Percentiles rank a stretch among this genome's conserved stretches.
Conservation (phyloP, 2,113 vertebrate species). For the Laticauda laticaudata region DNA sequence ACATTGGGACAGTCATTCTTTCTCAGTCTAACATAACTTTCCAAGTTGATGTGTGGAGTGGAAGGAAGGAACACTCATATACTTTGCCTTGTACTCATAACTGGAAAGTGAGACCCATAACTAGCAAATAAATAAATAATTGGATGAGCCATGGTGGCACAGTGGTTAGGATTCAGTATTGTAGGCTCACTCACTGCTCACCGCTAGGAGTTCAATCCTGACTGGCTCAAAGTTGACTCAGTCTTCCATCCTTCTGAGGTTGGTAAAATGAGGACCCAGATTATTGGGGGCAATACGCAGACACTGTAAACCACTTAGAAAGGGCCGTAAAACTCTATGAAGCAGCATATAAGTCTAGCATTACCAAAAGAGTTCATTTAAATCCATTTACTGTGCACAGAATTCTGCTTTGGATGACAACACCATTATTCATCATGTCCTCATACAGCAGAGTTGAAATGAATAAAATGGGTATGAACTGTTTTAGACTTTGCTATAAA, state of each 20-base stretch:
- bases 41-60: neutral
- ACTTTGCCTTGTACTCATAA: neutral
- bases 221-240: neutral
- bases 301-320: neutral
- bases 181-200: neutral
- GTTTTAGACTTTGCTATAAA: neutral
- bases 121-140: neutral
- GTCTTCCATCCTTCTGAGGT: neutral
- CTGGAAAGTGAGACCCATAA: neutral
- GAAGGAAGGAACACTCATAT: neutral
- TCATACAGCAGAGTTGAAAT: neutral
- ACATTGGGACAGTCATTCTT: neutral
- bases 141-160: neutral
- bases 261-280: neutral
- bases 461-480: neutral
- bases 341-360: neutral
- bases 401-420: neutral
- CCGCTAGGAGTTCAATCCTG: neutral
- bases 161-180: neutral
- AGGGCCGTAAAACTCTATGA: neutral
- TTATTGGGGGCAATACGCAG: neutral
- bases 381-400: neutral
- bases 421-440: neutral
- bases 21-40: neutral
- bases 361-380: neutral